Evolutionary conservation across 2,888 invertebrate genomes (phyloP).

Genomic region (Isoperla grammatica): DNA sequence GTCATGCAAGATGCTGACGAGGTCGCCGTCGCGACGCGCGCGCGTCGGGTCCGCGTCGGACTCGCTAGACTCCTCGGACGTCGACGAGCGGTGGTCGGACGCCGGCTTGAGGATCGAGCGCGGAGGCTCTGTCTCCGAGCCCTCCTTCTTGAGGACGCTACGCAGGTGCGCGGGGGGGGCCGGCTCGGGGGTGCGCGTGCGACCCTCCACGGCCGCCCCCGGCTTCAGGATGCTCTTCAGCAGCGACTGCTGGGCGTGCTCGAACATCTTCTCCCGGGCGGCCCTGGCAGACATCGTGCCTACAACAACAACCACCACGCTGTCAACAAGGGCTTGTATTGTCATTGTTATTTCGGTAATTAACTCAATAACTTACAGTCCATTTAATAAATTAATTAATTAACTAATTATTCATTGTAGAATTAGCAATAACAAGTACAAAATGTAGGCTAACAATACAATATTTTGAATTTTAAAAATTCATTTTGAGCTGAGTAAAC

Average conservation of each 20-base stretch:
- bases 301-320: constrained; percentile 26
- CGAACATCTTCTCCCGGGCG: constrained; percentile 43
- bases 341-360: no score
- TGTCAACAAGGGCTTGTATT: no score
- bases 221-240: constrained; percentile 52
- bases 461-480: no score
- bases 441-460: no score
- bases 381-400: no score
- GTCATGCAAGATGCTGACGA: constrained; percentile 25
- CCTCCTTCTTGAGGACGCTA: constrained; percentile 32
- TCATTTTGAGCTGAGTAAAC: no score
- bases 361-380: no score
- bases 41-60: neutral
- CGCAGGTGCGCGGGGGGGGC: constrained; percentile 23
- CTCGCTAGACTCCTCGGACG: constrained; percentile 3
- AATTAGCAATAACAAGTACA: no score
- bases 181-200: constrained; percentile 21
- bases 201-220: constrained; percentile 45
- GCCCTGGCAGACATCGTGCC: constrained; percentile 36
- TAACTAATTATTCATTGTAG: no score
- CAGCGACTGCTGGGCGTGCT: constrained; percentile 52
- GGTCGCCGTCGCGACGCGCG: constrained; percentile 20
- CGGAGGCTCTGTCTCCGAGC: constrained; percentile 19
- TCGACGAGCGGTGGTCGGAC: constrained; percentile 22
- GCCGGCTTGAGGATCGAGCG: constrained; percentile 31